Percentiles rank a stretch among this genome's conserved stretches.
Conservation (phyloP, 1,140 invertebrate genomes). For the Ctenoplectra terminalis region DNA sequence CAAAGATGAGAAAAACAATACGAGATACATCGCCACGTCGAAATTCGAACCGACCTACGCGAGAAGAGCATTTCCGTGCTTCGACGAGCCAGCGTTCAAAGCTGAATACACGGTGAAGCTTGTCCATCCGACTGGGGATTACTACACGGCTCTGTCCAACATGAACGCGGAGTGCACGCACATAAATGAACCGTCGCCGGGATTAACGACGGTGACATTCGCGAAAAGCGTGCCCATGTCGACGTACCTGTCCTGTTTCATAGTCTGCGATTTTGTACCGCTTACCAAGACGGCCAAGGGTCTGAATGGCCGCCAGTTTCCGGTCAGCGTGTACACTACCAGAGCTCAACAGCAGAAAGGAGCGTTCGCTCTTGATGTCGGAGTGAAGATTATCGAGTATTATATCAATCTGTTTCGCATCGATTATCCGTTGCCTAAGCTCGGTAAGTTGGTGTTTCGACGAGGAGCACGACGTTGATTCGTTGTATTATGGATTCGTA, state of each 20-base stretch:
- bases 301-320: conserved; percentile 84
- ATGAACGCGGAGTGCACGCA: conserved; percentile 85
- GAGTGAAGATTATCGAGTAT: conserved; percentile 91
- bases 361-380: conserved; percentile 90
- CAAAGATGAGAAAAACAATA: conserved; percentile 84
- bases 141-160: conserved; percentile 91
- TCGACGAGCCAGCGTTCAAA: conserved; percentile 97
- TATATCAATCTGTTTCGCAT: conserved; percentile 94
- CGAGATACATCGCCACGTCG: conserved; percentile 91
- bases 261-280: conserved; percentile 93
- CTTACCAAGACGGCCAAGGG: conserved; percentile 84
- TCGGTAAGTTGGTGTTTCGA: conserved; percentile 89
- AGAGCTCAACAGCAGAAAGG: conserved; percentile 90
- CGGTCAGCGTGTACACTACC: conserved; percentile 89
- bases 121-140: conserved; percentile 85
- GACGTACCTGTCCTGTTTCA: conserved; percentile 95
- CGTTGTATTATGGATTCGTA: too few relatives aligned
- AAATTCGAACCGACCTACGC: conserved; percentile 98
- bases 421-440: conserved; percentile 91
- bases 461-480: too few relatives aligned
- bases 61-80: conserved; percentile 95
- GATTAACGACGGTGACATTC: conserved; percentile 86
- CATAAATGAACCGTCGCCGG: conserved; percentile 75
- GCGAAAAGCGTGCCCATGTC: conserved; percentile 94
- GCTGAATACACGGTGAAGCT: conserved; percentile 92